Base-by-base conservation (phyloP, 1,140 invertebrate species). In the Leptestheria dahalacensis region DNA sequence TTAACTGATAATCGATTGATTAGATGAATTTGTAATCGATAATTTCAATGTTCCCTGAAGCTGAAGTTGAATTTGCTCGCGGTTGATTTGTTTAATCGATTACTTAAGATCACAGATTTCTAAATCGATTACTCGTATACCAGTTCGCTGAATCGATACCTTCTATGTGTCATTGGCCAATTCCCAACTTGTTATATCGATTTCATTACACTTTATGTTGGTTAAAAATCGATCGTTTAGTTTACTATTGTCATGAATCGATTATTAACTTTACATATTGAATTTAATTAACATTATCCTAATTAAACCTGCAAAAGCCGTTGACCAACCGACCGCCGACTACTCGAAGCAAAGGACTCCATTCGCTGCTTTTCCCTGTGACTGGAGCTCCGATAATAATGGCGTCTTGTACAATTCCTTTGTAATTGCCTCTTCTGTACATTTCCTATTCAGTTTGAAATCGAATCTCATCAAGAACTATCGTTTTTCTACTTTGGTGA, bases 361-460 rank as follows among this genome's bases (percentile, higher is more conserved):
- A 85, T 21, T 76, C 68, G 59, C 69, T 69, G 33, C 70, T 63
- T 64, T 75, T 70, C 20, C 75, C 78, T 3, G 78, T 66, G 41
- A 82, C 79, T 11, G 84, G 84, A 4, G 83, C 78, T 29, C 84
- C 84, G 3, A 86, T 71, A 54, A 86, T 69, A 57, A 85, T 74
- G 0, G 80, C 84, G 69, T 86, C 82, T 66, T 85, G 80, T 28
- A 86, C 70, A 57, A 86, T 81, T 2, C 83, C 83, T 64, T 80
- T 75, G 58, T 68, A 72, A 51, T 72, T 72, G 63, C 75, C 72
- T 52, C 77, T 65, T 63, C 75, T 70, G 33, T 73, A 69, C 72
- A 81, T 72, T 69, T 79, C 79, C 72, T 76, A 65, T 21, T n/a
- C n/a, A n/a, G n/a, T n/a, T n/a, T n/a, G n/a, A n/a, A 68, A 62